Conservation (phyloP, 2,113 vertebrate species). For the Eublepharis macularius region DNA sequence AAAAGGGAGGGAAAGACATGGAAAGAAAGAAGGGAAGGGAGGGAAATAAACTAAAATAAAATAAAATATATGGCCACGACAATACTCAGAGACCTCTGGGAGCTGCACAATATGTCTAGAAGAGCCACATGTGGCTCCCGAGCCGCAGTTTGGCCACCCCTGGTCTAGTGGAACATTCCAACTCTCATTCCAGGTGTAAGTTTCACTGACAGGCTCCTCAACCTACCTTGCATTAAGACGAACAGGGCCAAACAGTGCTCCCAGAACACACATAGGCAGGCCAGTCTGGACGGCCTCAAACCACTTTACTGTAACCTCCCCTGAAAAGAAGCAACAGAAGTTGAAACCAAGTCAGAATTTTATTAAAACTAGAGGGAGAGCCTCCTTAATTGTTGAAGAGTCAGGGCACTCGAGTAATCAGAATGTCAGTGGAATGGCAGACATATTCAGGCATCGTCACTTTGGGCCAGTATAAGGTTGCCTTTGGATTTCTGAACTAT, state of each 20-base stretch:
- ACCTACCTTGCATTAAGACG: conserved; percentile 83
- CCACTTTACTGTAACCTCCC: conserved; percentile 94
- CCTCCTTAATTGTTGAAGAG: not conserved
- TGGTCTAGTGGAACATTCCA: too few relatives aligned
- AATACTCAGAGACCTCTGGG: too few relatives aligned
- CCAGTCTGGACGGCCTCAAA: conserved; percentile 93
- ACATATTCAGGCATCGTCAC: not conserved
- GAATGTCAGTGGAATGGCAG: not conserved
- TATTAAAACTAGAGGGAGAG: not conserved
- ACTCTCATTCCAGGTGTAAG: not conserved
- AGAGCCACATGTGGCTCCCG: too few relatives aligned
- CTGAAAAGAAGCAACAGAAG: conserved; percentile 64
- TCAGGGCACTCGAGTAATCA: too few relatives aligned
- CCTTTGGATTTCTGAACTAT: not conserved
- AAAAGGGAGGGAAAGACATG: too few relatives aligned
- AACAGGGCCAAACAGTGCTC: conserved; percentile 86
- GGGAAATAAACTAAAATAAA: too few relatives aligned
- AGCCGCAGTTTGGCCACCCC: too few relatives aligned
- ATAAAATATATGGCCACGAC: too few relatives aligned
- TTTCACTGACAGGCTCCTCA: not conserved
- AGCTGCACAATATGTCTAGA: too few relatives aligned
- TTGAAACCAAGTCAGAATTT: not conserved
- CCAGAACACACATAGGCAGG: conserved; percentile 94
- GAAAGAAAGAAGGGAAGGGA: too few relatives aligned
- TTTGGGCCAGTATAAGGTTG: too few relatives aligned